These are phyloP conservation scores for Sweltsa coloradensis DNA, from an alignment of 1,140 invertebrate species.

Conservation along the genomic window DNA sequence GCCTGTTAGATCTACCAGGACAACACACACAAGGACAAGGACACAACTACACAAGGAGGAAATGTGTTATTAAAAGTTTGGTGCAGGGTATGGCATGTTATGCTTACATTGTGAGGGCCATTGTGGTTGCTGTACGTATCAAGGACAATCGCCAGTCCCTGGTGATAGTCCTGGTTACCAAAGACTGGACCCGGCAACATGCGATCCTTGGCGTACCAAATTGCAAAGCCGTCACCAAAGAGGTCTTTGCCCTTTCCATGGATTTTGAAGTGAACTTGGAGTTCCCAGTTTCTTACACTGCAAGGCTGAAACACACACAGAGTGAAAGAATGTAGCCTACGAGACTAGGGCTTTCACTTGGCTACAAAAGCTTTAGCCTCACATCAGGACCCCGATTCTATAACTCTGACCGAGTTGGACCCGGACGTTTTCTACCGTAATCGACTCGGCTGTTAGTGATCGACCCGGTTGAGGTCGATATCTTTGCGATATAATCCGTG, in stretches of 20 bases:
- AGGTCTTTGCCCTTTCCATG: conserved; percentile 89
- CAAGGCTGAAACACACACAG: conserved; percentile 58
- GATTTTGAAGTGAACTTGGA: conserved; percentile 94
- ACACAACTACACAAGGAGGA: too few relatives aligned
- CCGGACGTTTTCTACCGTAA: too few relatives aligned
- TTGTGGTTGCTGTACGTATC: conserved; percentile 99
- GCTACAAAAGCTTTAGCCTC: too few relatives aligned
- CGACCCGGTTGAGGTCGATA: too few relatives aligned
- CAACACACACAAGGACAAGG: too few relatives aligned
- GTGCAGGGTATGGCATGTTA: neutral
- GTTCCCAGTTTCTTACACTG: conserved; percentile 82
- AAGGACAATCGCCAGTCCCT: conserved; percentile 85
- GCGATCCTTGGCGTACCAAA: conserved; percentile 93
- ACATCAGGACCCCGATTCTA: too few relatives aligned
- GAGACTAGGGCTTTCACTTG: neutral
- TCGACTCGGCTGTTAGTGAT: too few relatives aligned
- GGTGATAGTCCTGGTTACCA: conserved; percentile 87
- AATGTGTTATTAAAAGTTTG: too few relatives aligned
- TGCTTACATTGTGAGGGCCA: conserved; percentile 90
- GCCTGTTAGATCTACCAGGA: too few relatives aligned
- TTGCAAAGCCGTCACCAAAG: conserved; percentile 93
- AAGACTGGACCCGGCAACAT: conserved; percentile 83
- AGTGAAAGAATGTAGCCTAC: conserved; percentile 14
- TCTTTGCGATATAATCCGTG: too few relatives aligned
- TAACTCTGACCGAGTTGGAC: too few relatives aligned